A percentile compares a stretch with the other conserved stretches of the same genome.
phyloP scores from a whole-genome alignment of 2,888 invertebrate genomes.

The Eupithecia tripunctaria region DNA sequence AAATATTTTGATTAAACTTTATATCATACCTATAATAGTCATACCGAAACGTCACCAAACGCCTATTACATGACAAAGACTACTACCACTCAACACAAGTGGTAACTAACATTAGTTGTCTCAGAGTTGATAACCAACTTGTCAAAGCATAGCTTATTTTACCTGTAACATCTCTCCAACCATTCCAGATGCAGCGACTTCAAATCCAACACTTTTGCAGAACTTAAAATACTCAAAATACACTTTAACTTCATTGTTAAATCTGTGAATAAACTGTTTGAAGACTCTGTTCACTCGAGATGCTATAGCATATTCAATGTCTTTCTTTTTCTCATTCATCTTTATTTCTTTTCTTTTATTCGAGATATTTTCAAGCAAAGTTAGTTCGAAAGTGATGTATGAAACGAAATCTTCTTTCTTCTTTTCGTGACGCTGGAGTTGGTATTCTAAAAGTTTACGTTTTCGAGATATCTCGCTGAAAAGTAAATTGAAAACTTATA shows the following conservation, averaged over 20 bases:
- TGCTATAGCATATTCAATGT: conserved; percentile 88
- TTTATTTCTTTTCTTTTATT: conserved; percentile 84
- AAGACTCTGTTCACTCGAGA: conserved; percentile 90
- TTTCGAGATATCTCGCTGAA: conserved; percentile 87
- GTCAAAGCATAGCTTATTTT: conserved; percentile 16
- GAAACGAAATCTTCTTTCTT: conserved; percentile 88
- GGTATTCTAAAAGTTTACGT: conserved; percentile 89
- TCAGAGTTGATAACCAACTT: background rate
- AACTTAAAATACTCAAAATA: conserved; percentile 93
- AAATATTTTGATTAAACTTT: too few species aligned
- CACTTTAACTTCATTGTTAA: conserved; percentile 88
- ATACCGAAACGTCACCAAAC: too few species aligned
- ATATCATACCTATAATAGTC: too few species aligned
- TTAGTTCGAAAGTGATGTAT: conserved; percentile 89
- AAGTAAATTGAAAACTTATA: conserved; percentile 37
- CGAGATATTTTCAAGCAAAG: conserved; percentile 87
- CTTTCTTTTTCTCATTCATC: conserved; percentile 85
- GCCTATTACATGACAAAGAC: too few species aligned
- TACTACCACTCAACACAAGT: background rate
- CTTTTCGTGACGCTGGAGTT: conserved; percentile 87
- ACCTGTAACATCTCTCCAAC: conserved; percentile 87
- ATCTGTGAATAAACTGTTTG: conserved; percentile 87
- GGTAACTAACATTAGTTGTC: background rate
- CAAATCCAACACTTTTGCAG: conserved; percentile 87
- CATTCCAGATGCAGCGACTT: conserved; percentile 81